These are phyloP conservation scores for Cottus gobio DNA, from an alignment of 2,113 vertebrate genomes.

Conservation along the genomic window DNA sequence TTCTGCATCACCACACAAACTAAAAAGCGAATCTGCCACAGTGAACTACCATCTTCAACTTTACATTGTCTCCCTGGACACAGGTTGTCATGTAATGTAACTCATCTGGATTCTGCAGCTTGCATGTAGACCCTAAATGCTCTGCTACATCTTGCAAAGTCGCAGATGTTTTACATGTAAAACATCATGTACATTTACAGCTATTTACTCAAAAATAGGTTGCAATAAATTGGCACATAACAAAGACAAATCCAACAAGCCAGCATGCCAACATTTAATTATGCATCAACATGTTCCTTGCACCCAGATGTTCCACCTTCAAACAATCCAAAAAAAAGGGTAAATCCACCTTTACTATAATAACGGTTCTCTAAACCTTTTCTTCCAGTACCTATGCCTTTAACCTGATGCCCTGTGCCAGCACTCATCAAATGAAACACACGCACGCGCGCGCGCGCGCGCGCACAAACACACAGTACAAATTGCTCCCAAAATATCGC, in stretches of 20 bases:
- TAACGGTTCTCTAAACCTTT: slow-evolving; percentile 27
- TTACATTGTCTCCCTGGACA: slow-evolving; percentile 70
- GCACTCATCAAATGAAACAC: slow-evolving; percentile 77
- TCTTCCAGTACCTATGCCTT: slow-evolving; percentile 55
- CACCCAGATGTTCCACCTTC: slow-evolving; percentile 55
- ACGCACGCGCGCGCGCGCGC: slow-evolving; percentile 28
- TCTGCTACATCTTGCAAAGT: slow-evolving; percentile 54
- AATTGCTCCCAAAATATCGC: slow-evolving; percentile 64
- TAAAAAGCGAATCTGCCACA: slow-evolving; percentile 56
- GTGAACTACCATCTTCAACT: slow-evolving; percentile 76
- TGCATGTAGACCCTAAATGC: slow-evolving; percentile 7
- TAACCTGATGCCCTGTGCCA: slow-evolving; percentile 79
- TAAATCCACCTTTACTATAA: slow-evolving; percentile 50
- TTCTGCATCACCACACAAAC: slow-evolving; percentile 59
- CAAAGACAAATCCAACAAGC: slow-evolving; percentile 57
- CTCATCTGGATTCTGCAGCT: slow-evolving; percentile 58
- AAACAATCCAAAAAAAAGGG: slow-evolving; percentile 24
- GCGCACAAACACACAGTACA: slow-evolving; percentile 48
- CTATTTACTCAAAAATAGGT: slow-evolving; percentile 4
- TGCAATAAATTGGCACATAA: slow-evolving; percentile 24
- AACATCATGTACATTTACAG: slow-evolving; percentile 43
- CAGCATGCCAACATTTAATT: slow-evolving; percentile 46
- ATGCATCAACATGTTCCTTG: slow-evolving; percentile 48
- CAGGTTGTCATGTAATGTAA: slow-evolving; percentile 50
- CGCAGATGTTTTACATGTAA: slow-evolving; percentile 38